These are phyloP conservation scores for Lasioglossum oenotherae DNA, from an alignment of 2,888 invertebrate species.

Conservation along the genomic window DNA sequence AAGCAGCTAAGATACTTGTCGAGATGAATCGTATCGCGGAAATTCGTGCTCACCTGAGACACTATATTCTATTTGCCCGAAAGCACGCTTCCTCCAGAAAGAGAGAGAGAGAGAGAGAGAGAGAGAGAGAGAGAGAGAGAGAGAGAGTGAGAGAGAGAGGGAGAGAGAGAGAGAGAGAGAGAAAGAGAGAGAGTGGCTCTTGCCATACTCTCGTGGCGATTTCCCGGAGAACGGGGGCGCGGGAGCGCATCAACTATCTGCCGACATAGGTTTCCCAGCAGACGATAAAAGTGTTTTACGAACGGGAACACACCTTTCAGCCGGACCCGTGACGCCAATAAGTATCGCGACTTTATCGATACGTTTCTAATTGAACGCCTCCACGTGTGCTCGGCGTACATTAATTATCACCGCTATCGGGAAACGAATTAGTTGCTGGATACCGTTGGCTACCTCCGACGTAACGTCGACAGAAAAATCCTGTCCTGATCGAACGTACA, in stretches of 20 bases:
- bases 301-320: constrained; percentile 11
- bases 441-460: neutral
- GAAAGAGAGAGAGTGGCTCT: neutral
- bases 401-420: constrained; percentile 51
- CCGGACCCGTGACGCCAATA: constrained; percentile 21
- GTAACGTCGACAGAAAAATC: constrained; percentile 1
- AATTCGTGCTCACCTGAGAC: constrained; percentile 26
- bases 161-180: too few species aligned
- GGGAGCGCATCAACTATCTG: neutral
- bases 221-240: neutral
- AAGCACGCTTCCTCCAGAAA: constrained; percentile 12
- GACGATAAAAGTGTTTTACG: constrained; percentile 25
- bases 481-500: neutral
- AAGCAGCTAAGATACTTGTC: constrained; percentile 32
- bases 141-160: too few species aligned
- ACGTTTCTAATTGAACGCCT: constrained; percentile 35
- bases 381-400: constrained; percentile 24
- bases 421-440: neutral
- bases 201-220: constrained; percentile 25
- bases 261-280: neutral
- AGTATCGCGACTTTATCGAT: constrained; percentile 46
- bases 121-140: too few species aligned
- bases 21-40: constrained; percentile 42
- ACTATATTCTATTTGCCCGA: neutral
- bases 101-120: too few species aligned